Base-by-base conservation (phyloP, 2,888 invertebrate species). In the Theretra japonica region DNA sequence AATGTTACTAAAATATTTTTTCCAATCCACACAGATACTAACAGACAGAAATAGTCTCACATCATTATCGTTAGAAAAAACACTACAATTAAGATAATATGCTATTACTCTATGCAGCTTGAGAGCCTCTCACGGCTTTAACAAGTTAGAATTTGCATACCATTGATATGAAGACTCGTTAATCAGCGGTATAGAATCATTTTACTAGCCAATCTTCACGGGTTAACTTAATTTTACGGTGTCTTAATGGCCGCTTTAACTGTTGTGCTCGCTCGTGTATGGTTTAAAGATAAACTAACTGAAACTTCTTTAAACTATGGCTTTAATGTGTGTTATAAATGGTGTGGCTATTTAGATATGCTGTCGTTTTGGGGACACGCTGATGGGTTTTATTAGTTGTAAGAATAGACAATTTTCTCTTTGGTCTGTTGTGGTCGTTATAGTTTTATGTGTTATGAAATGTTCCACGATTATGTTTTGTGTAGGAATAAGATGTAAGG, bases 131-230 rank as follows among this genome's bases (percentile, higher is more conserved):
- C 23, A 48, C 28, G 17, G 25, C 25, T 23, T 50, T 23, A 50
- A 53, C 56, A 41, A 33, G 56, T 57, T 53, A n/a, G 28, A 58
- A 76, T 76, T 77, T 74, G 65, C 75, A 77, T 77, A 75, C 75
- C 72, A 74, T 70, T 71, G 70, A 69, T 65, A 70, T 28, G 70
- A 72, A 69, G 59, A 57, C 41, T 69, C 73, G 62, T 77, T 72
- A 70, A 77, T 75, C 77, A 71, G 70, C 58, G 23, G 59, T 53
- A 71, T 58, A 59, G 53, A 71, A 71, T 68, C 25, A 56, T 71
- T 65, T 33, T 71, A 71, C 33, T 41, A 56, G 30, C n/a, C 53
- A 65, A 25, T 30, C 62, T 65, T 62, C 56, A 69, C 56, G 30
- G 33, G 41, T 65, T 71, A 62, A 30, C 23, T 53, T 53, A 53